Conservation (phyloP, 2,888 invertebrate species). For the Anagyrus pseudococci region DNA sequence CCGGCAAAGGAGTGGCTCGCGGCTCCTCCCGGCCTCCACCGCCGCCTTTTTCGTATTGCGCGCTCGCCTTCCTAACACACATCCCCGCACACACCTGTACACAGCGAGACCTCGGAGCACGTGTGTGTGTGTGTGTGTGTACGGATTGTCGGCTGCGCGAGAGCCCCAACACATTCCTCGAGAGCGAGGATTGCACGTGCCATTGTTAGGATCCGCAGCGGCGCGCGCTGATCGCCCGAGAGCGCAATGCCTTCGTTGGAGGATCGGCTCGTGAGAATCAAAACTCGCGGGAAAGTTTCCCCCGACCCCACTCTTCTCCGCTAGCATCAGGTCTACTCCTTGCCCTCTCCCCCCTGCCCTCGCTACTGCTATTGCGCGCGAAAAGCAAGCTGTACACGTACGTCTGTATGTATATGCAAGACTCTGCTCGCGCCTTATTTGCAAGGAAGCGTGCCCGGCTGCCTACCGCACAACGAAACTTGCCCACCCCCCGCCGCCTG, state of each 20-base stretch:
- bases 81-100: conserved; percentile 3
- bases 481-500: too few species aligned
- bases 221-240: conserved; percentile 16
- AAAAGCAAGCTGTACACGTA: background rate
- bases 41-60: background rate
- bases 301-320: background rate
- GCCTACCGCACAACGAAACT: too few species aligned
- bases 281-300: conserved; percentile 27
- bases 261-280: conserved; percentile 33
- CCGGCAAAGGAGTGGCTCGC: conserved; percentile 14
- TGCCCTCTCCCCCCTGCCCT: background rate
- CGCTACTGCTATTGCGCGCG: background rate
- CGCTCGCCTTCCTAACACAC: background rate
- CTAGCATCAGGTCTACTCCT: too few species aligned
- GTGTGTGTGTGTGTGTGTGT: background rate
- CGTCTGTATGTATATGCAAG: background rate
- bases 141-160: too few species aligned
- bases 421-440: too few species aligned
- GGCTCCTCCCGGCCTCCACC: conserved; percentile 13
- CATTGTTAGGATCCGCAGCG: too few species aligned
- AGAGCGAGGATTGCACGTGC: conserved; percentile 18
- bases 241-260: too few species aligned
- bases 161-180: conserved; percentile 7
- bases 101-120: too few species aligned
- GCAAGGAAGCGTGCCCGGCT: too few species aligned